A percentile compares a stretch with the other conserved stretches of the same genome.
These are phyloP conservation scores for Pachypsylla venusta DNA, from an alignment of 1,140 invertebrate genomes.

Conservation along the genomic window DNA sequence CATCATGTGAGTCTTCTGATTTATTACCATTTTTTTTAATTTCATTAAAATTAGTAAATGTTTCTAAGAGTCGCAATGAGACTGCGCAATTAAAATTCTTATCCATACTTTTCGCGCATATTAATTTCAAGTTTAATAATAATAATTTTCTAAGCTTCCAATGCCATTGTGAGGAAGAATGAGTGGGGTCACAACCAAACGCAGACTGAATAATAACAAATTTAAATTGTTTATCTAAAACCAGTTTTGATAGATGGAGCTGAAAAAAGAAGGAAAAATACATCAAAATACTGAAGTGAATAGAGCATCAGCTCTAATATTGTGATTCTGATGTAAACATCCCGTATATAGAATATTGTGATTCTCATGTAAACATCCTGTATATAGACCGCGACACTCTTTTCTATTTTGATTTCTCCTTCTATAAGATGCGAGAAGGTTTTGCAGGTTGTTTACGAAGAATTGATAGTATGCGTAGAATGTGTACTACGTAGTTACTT, in stretches of 20 bases:
- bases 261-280: not conserved
- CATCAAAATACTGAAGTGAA: too few relatives aligned
- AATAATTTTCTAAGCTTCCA: constrained; percentile 46
- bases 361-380: too few relatives aligned
- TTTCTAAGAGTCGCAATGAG: constrained; percentile 57
- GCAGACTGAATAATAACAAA: not conserved
- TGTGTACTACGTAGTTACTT: too few relatives aligned
- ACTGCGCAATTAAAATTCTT: constrained; percentile 42
- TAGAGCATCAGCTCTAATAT: too few relatives aligned
- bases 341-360: too few relatives aligned
- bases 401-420: too few relatives aligned
- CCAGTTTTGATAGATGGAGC: not conserved
- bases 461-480: too few relatives aligned
- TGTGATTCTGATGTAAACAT: too few relatives aligned
- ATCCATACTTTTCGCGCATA: constrained; percentile 28
- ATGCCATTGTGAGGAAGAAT: constrained; percentile 31
- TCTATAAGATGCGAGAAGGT: too few relatives aligned
- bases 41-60: constrained; percentile 42
- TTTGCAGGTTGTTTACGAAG: too few relatives aligned
- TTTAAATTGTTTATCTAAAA: not conserved
- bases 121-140: constrained; percentile 36
- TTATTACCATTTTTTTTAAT: constrained; percentile 21
- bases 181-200: too few relatives aligned
- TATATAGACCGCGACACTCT: too few relatives aligned
- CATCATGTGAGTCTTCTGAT: not conserved